Conservation (phyloP, 2,113 vertebrate genomes). For the Paramormyrops kingsleyae region DNA sequence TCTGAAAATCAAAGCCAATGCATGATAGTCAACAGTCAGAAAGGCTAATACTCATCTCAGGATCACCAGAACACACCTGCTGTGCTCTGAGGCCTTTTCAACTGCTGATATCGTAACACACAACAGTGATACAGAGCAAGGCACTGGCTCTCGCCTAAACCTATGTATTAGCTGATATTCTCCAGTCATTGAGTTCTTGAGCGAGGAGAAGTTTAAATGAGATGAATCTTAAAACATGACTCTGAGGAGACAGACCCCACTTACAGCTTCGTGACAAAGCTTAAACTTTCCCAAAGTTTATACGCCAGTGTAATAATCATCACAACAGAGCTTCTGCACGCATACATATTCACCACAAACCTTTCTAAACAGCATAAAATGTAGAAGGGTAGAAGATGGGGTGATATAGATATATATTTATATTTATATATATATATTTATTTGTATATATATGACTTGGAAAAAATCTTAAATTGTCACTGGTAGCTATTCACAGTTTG, state of each 20-base stretch:
- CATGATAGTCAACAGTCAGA: conserved; percentile 2
- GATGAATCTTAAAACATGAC: not conserved
- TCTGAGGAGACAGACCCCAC: not conserved
- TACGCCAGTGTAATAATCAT: conserved; percentile 37
- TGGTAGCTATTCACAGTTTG: conserved; percentile 41
- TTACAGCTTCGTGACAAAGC: conserved; percentile 14
- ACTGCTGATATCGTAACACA: conserved; percentile 3
- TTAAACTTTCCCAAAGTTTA: conserved; percentile 21
- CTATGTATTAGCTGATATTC: conserved; percentile 12
- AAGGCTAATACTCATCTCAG: not conserved
- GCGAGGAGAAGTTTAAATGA: not conserved
- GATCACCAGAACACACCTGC: not conserved
- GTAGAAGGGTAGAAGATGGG: conserved; percentile 10
- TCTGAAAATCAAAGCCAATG: not conserved
- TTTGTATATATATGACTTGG: conserved; percentile 19
- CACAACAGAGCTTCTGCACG: conserved; percentile 35
- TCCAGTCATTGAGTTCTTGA: not conserved
- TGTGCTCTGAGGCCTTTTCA: not conserved
- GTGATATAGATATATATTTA: conserved; percentile 25
- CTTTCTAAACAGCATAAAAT: conserved; percentile 38
- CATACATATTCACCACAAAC: conserved; percentile 39
- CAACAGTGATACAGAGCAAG: conserved; percentile 32
- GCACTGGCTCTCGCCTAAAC: conserved; percentile 35
- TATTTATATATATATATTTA: conserved; percentile 35
- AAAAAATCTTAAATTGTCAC: conserved; percentile 35